Conservation (phyloP, 2,888 invertebrate species). For the Drosophila meridiana region DNA sequence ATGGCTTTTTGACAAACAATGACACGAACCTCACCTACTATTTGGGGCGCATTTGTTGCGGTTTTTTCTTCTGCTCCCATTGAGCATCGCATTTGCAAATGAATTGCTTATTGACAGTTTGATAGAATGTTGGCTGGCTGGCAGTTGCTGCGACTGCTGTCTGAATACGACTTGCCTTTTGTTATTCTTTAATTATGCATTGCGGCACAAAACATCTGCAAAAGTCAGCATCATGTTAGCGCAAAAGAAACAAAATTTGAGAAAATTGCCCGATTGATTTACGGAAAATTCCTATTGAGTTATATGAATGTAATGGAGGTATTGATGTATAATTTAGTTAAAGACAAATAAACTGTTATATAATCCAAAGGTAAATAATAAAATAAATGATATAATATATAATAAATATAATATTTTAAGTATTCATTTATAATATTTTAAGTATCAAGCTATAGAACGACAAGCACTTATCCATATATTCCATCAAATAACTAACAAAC, state of each 20-base stretch:
- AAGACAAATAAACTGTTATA: no score
- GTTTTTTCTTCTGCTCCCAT: slow-evolving; percentile 48
- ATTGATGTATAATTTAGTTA: no score
- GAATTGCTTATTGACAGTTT: slow-evolving; percentile 82
- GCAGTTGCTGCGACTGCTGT: slow-evolving; percentile 45
- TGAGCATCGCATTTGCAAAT: slow-evolving; percentile 75
- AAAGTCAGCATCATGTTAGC: slow-evolving; percentile 20
- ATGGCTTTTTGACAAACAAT: slow-evolving; percentile 81
- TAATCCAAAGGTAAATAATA: no score
- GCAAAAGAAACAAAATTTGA: neutral
- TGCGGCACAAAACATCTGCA: slow-evolving; percentile 25
- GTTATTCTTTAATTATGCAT: slow-evolving; percentile 76
- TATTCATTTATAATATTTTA: no score
- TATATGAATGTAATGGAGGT: neutral
- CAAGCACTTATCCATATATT: no score
- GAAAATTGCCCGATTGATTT: slow-evolving; percentile 7
- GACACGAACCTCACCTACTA: slow-evolving; percentile 71
- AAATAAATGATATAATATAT: no score
- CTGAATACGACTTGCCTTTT: slow-evolving; percentile 47
- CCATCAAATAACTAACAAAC: neutral
- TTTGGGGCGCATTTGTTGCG: slow-evolving; percentile 46
- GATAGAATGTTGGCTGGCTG: slow-evolving; percentile 71
- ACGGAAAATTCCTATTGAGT: neutral
- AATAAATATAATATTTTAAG: no score
- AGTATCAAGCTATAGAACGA: no score